phyloP scores from a whole-genome alignment of 1,140 invertebrate species.

The Drosophila orosa region DNA sequence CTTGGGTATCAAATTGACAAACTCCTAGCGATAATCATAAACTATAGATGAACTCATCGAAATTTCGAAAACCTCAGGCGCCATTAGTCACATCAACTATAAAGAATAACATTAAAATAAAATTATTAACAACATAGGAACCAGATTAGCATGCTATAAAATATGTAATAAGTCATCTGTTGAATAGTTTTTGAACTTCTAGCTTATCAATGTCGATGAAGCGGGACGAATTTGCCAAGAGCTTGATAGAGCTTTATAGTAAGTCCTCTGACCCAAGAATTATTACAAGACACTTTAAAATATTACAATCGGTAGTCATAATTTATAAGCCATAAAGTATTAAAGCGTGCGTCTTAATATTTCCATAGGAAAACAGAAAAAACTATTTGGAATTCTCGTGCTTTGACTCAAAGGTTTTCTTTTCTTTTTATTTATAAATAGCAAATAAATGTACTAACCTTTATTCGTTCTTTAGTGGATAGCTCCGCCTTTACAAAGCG shows the following conservation, averaged over 20 bases:
- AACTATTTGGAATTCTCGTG: background rate
- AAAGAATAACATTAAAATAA: slow-evolving; percentile 2
- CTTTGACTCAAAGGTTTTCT: background rate
- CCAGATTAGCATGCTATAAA: slow-evolving; percentile 23
- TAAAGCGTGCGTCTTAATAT: background rate
- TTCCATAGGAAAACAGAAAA: background rate
- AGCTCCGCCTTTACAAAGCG: slow-evolving; percentile 47
- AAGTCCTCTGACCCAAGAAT: slow-evolving; percentile 3
- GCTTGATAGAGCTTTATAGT: slow-evolving; percentile 6
- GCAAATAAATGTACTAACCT: slow-evolving; percentile 31
- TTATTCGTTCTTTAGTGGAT: slow-evolving; percentile 68
- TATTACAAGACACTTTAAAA: background rate
- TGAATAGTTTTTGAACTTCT: background rate
- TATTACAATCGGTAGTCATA: slow-evolving; percentile 11
- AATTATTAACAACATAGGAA: slow-evolving; percentile 17
- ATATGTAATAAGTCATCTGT: slow-evolving; percentile 6
- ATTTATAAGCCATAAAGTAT: slow-evolving; percentile 14
- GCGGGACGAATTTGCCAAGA: slow-evolving; percentile 24
- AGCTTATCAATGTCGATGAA: slow-evolving; percentile 7
- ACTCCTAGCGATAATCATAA: background rate
- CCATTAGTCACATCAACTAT: background rate
- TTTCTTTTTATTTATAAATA: background rate
- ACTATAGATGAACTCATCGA: background rate
- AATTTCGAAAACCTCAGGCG: background rate
- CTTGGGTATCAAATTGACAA: background rate